These are phyloP conservation scores for Pseudobourletiella spinata DNA, from an alignment of 1,140 invertebrate species.

Conservation along the genomic window DNA sequence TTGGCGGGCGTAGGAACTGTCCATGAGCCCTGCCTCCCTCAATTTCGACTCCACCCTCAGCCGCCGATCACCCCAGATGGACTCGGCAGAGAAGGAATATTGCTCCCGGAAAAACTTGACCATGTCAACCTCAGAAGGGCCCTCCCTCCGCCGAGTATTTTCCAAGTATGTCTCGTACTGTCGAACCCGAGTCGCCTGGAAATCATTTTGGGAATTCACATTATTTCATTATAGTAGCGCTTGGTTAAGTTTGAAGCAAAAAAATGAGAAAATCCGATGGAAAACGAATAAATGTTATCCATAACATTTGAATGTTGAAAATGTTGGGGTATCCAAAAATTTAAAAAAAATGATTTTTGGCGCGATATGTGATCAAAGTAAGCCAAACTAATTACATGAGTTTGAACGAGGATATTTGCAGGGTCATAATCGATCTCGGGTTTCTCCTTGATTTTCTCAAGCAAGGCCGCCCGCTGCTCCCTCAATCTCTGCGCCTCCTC, in stretches of 20 bases:
- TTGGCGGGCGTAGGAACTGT: slow-evolving; percentile 27
- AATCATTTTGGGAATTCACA: neutral
- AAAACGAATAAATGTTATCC: no score
- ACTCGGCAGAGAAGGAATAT: slow-evolving; percentile 30
- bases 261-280: no score
- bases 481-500: slow-evolving; percentile 9
- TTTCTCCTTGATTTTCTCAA: slow-evolving; percentile 29
- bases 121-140: slow-evolving; percentile 11
- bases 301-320: no score
- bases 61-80: slow-evolving; percentile 26
- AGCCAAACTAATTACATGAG: slow-evolving; percentile 29
- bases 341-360: no score
- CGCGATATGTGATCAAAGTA: no score
- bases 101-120: slow-evolving; percentile 24
- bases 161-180: slow-evolving; percentile 8
- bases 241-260: no score
- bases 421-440: slow-evolving; percentile 27
- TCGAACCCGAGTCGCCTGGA: slow-evolving; percentile 19
- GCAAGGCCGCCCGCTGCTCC: neutral
- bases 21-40: slow-evolving; percentile 31
- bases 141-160: neutral
- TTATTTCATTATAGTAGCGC: no score
- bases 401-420: slow-evolving; percentile 20
- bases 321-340: no score
- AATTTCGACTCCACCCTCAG: slow-evolving; percentile 24